Conservation (phyloP, 2,797 vertebrate genomes). For the Melanotaenia pygmaea region DNA sequence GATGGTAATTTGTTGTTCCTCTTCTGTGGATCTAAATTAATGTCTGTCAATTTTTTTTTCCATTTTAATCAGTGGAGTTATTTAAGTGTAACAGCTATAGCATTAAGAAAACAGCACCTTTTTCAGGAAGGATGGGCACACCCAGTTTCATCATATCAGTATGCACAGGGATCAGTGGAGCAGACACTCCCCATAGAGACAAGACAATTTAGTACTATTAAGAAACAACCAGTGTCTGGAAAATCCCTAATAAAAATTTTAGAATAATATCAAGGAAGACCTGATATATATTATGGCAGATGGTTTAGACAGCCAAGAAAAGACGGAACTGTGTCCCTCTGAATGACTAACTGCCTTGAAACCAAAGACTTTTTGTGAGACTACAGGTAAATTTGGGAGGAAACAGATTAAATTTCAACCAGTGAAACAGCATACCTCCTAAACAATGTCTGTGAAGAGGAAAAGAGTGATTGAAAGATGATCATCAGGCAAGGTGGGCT, state of each 20-base stretch:
- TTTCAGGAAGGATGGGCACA: constrained; percentile 27
- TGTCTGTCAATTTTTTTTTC: not conserved
- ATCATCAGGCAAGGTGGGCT: constrained; percentile 29
- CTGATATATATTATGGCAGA: not conserved
- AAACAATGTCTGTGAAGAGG: constrained; percentile 18
- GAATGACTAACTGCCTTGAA: not conserved
- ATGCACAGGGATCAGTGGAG: constrained; percentile 26
- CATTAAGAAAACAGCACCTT: not conserved
- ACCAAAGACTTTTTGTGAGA: constrained; percentile 4
- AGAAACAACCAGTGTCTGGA: constrained; percentile 36
- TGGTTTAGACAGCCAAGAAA: not conserved
- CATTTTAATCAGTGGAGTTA: not conserved
- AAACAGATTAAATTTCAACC: constrained; percentile 25
- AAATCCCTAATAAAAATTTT: constrained; percentile 14
- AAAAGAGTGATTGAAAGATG: constrained; percentile 44
- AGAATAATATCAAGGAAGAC: not conserved
- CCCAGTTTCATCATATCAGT: constrained; percentile 39
- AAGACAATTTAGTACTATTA: constrained; percentile 38
- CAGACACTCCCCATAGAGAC: constrained; percentile 43
- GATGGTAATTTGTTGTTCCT: not conserved
- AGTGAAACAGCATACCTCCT: constrained; percentile 1
- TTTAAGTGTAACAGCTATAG: not conserved
- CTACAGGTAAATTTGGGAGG: not conserved
- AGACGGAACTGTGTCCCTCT: too few species aligned
- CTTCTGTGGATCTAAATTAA: not conserved